These are phyloP conservation scores for Harmothoe impar DNA, from an alignment of 2,888 invertebrate genomes.

Conservation along the genomic window DNA sequence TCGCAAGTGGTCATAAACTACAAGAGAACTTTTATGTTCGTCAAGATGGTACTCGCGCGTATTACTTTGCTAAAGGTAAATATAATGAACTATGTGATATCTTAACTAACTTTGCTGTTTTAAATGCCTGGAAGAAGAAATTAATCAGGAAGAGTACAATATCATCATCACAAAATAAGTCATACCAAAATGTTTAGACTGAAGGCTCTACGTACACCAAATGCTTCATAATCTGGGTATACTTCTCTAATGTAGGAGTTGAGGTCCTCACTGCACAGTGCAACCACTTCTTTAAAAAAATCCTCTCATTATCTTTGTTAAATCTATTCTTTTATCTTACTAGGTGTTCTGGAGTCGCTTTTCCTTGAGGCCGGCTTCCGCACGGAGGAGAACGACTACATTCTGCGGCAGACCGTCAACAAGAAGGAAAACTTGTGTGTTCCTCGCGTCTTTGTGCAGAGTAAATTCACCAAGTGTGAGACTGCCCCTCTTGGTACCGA, in stretches of 20 bases:
- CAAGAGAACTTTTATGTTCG: constrained; percentile 96
- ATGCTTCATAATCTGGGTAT: too few species aligned
- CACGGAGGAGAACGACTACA: constrained; percentile 88
- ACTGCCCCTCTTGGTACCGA: neutral
- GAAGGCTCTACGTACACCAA: too few species aligned
- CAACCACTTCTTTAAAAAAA: too few species aligned
- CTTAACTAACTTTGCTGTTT: neutral
- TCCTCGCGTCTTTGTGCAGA: constrained; percentile 96
- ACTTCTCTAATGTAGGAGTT: too few species aligned
- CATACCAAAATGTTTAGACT: too few species aligned
- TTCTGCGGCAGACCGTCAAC: constrained; percentile 95
- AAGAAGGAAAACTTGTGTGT: constrained; percentile 95
- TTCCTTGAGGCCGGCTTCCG: constrained; percentile 89
- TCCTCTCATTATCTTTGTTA: too few species aligned
- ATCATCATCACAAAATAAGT: too few species aligned
- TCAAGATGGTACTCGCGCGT: constrained; percentile 96
- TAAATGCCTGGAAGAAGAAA: too few species aligned
- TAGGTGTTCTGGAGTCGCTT: constrained; percentile 85
- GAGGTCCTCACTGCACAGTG: too few species aligned
- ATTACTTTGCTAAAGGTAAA: constrained; percentile 83
- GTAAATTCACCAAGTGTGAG: constrained; percentile 76
- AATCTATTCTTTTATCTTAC: too few species aligned
- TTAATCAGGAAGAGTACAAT: too few species aligned
- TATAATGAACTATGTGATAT: neutral
- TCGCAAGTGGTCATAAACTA: constrained; percentile 95